Base-by-base conservation (phyloP, 2,113 vertebrate species). In the Fregetta grallaria region DNA sequence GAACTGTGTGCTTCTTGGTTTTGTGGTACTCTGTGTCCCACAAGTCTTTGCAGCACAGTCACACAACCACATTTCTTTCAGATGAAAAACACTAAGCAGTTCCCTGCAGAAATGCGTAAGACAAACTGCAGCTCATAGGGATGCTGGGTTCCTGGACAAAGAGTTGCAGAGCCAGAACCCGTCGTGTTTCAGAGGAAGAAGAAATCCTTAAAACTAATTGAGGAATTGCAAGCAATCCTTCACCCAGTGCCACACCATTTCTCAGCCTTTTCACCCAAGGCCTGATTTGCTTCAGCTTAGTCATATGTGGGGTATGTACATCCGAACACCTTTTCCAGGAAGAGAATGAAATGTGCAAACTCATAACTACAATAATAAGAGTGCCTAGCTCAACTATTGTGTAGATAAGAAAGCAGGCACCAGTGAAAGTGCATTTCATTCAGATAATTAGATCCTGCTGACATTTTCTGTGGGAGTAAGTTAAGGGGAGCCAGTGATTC, bases 381-480 rank as follows among this genome's bases (percentile, higher is more conserved):
- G 89, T 53, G 47, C 18, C 68, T 83, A 84, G 23, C 68, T 94
- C 83, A 87, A 72, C 61, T 89, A 42, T 80, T 89, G 68, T 89
- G 86, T 58, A 84, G 96, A 81, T 91, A 65, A 95, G 91, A 84
- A 95, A 92, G 73, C 40, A 70, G 18, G 53, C 88, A 91, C 75
- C 86, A 89, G 79, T 56, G 73, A 93, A 96, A 96, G 75, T 84
- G 59, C 79, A 82, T 92, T 96, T 89, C 68, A 84, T 96, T 89
- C 96, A 75, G 68, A 87, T 95, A 95, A 94, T 94, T 97, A 94
- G 91, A 92, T 91, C 90, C 88, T 91, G 49, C 79, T 96, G 91
- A 91, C 91, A 92, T 94, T 96, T 97, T 91, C 94, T 87, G 94
- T 84, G 79, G 92, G 88, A 95, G 90, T 94, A 94, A 83, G 73